Evolutionary conservation across 2,888 invertebrate genomes (phyloP).

Genomic region (Drosophila ustulata): DNA sequence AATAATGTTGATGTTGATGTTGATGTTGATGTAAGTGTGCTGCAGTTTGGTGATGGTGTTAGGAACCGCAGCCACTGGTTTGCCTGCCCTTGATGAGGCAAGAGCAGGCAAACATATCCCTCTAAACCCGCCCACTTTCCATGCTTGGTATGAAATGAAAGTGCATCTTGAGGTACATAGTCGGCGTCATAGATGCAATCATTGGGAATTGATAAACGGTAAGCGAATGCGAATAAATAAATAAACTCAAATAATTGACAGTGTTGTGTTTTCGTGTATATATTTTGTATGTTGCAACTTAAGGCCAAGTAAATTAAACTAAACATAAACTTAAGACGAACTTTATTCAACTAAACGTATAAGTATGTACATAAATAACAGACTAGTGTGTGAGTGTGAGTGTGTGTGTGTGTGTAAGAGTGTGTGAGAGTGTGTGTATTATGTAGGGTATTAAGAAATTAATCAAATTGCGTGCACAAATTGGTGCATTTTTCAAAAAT

Average conservation of each 20-base stretch:
- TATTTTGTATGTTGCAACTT: conserved; percentile 69
- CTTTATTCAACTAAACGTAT: conserved; percentile 57
- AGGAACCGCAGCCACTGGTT: conserved; percentile 48
- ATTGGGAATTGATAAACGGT: conserved; percentile 16
- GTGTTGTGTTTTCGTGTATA: conserved; percentile 47
- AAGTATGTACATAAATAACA: conserved; percentile 76
- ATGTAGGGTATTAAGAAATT: conserved; percentile 46
- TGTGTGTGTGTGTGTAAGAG: conserved; percentile 44
- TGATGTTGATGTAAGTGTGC: conserved; percentile 36
- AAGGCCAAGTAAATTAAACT: conserved; percentile 77
- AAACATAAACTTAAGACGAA: conserved; percentile 69
- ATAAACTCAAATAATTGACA: conserved; percentile 45
- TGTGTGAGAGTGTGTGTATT: conserved; percentile 36
- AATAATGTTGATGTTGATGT: conserved; percentile 37
- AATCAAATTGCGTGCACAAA: conserved; percentile 62
- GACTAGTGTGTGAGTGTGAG: conserved; percentile 74
- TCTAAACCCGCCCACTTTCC: conserved; percentile 83
- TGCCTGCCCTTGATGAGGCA: conserved; percentile 51
- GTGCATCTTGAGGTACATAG: conserved; percentile 40
- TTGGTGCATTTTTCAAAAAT: conserved; percentile 48
- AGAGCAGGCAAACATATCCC: conserved; percentile 79
- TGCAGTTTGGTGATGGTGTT: conserved; percentile 26
- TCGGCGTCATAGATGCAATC: conserved; percentile 5
- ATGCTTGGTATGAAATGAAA: conserved; percentile 69
- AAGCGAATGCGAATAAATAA: conserved; percentile 17